These are phyloP conservation scores for Drosophila sproati DNA, from an alignment of 1,140 invertebrate species.

Conservation along the genomic window DNA sequence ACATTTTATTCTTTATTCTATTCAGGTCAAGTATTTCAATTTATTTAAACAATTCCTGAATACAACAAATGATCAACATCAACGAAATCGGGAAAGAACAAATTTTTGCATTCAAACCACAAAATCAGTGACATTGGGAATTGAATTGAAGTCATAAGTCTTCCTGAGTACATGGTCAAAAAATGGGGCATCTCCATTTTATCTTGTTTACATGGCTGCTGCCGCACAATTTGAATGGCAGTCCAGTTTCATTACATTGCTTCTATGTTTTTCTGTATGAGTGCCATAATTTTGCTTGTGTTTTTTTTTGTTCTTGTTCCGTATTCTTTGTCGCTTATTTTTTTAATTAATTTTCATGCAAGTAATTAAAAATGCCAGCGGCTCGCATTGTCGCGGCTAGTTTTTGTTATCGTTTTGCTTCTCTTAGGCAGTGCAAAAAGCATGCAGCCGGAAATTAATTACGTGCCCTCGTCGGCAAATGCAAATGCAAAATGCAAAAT, in stretches of 20 bases:
- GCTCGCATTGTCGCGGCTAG: conserved; percentile 68
- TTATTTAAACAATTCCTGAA: not conserved
- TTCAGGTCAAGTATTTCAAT: not conserved
- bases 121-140: too few relatives aligned
- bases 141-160: too few relatives aligned
- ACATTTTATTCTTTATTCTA: not conserved
- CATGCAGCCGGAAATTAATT: conserved; percentile 70
- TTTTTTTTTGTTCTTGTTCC: conserved; percentile 2
- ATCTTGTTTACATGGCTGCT: not conserved
- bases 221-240: not conserved
- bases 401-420: conserved; percentile 38
- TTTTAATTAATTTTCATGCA: conserved; percentile 74
- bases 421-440: conserved; percentile 50
- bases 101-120: too few relatives aligned
- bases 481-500: conserved; percentile 7
- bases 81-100: too few relatives aligned
- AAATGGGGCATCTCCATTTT: too few relatives aligned
- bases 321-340: conserved; percentile 26
- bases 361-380: conserved; percentile 76
- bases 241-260: not conserved
- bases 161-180: too few relatives aligned
- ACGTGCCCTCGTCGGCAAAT: conserved; percentile 54
- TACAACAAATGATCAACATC: too few relatives aligned
- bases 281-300: conserved; percentile 27
- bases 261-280: not conserved